Conservation (phyloP, 2,888 invertebrate species). For the Cephus sareptanus region DNA sequence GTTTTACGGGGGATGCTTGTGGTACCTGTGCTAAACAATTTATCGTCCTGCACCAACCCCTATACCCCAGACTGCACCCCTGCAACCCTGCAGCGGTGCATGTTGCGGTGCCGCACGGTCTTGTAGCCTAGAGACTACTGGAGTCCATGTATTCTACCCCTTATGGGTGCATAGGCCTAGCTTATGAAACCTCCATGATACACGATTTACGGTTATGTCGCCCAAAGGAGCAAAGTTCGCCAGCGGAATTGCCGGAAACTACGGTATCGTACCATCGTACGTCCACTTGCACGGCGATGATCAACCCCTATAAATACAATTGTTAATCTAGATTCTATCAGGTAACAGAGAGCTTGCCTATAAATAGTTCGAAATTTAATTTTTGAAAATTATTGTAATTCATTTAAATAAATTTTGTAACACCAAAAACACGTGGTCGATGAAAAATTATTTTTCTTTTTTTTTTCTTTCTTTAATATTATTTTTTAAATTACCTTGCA, state of each 20-base stretch:
- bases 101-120: neutral
- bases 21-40: neutral
- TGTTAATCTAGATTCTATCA: neutral
- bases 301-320: neutral
- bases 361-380: neutral
- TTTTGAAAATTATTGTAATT: too few species aligned
- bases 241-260: neutral
- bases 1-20: neutral
- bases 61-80: neutral
- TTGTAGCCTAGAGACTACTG: neutral
- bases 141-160: neutral
- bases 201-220: neutral
- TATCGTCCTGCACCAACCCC: neutral
- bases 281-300: neutral
- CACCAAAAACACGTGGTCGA: too few species aligned
- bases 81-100: neutral
- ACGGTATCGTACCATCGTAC: neutral
- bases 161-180: neutral
- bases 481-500: neutral
- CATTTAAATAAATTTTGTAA: too few species aligned
- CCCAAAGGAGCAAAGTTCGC: neutral
- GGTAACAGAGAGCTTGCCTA: neutral
- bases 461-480: neutral
- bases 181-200: neutral
- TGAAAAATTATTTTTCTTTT: too few species aligned